phyloP scores from a whole-genome alignment of 2,797 vertebrate species.

The Gambusia yucatana region DNA sequence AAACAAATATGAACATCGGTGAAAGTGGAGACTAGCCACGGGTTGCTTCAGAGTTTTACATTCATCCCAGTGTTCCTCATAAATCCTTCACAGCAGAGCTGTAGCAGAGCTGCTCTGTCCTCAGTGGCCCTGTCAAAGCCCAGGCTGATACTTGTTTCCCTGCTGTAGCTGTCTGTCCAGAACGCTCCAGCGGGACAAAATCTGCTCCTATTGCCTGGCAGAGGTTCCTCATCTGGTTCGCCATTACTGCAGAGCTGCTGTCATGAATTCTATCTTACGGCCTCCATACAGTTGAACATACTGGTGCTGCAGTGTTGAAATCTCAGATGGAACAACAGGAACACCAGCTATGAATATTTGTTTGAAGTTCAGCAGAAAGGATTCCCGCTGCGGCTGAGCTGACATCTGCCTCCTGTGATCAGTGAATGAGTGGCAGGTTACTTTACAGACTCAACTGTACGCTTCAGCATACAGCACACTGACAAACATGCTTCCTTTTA shows the following conservation, averaged over 20 bases:
- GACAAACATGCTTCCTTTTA: neutral
- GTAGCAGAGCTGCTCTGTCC: slow-evolving; percentile 38
- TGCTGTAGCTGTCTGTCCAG: slow-evolving; percentile 23
- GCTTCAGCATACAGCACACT: neutral
- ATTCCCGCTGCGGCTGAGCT: neutral
- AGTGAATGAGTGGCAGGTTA: neutral
- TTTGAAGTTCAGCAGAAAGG: neutral
- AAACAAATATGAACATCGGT: slow-evolving; percentile 39
- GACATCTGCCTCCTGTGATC: neutral
- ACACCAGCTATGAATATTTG: neutral
- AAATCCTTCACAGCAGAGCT: slow-evolving; percentile 49
- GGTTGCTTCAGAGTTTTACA: slow-evolving; percentile 35
- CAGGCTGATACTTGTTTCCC: slow-evolving; percentile 34
- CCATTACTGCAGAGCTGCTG: slow-evolving; percentile 47
- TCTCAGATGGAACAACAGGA: neutral
- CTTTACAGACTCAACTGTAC: neutral
- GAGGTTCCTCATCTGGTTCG: slow-evolving; percentile 36
- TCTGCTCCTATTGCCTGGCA: slow-evolving; percentile 37
- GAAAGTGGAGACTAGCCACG: slow-evolving; percentile 49
- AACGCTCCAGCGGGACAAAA: slow-evolving; percentile 21
- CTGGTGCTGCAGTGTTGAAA: neutral
- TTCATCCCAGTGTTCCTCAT: slow-evolving; percentile 45
- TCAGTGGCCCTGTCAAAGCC: slow-evolving; percentile 33
- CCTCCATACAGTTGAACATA: neutral
- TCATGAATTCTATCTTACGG: slow-evolving; percentile 16